A percentile compares a stretch with the other conserved stretches of the same genome.
phyloP scores from a whole-genome alignment of 2,113 vertebrate genomes.

The Lasiurus borealis region DNA sequence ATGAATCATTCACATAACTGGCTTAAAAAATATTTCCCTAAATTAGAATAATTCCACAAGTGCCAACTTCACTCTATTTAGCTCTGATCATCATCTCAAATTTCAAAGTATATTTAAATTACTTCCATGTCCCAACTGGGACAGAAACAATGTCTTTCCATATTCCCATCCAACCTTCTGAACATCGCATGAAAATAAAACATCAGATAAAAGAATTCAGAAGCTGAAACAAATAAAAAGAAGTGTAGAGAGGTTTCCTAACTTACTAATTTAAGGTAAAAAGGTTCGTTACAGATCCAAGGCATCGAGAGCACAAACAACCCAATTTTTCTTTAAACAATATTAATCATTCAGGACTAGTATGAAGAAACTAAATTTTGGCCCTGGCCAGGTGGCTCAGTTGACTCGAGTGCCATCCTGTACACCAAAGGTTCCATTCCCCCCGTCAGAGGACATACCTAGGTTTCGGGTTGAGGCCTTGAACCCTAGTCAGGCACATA shows the following conservation, averaged over 20 bases:
- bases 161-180: background rate
- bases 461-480: background rate
- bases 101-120: background rate
- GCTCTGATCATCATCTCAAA: background rate
- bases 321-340: background rate
- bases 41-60: background rate
- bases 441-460: background rate
- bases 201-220: background rate
- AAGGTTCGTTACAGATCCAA: background rate
- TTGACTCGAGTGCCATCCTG: background rate
- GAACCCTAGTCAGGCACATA: background rate
- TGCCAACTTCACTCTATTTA: background rate
- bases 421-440: background rate
- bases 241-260: background rate
- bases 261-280: background rate
- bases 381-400: background rate
- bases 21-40: background rate
- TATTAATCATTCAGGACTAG: background rate
- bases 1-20: background rate
- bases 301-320: background rate
- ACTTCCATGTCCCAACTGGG: background rate
- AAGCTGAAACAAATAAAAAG: background rate
- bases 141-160: background rate
- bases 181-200: background rate
- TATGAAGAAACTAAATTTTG: background rate